These are phyloP conservation scores for Alauda arvensis DNA, from an alignment of 2,797 vertebrate species.

Conservation along the genomic window DNA sequence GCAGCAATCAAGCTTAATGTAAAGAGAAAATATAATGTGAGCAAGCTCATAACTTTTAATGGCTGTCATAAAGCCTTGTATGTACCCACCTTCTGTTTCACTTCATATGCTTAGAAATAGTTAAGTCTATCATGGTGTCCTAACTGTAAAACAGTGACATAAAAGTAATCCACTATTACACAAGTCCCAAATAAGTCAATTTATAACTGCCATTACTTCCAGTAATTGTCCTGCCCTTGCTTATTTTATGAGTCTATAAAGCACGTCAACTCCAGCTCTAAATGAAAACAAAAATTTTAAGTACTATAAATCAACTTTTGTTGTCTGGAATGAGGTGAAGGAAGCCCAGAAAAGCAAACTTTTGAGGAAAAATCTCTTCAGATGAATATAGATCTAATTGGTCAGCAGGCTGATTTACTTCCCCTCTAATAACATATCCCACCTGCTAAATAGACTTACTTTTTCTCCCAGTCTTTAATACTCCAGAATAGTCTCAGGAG, in stretches of 20 bases:
- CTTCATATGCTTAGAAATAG: not conserved
- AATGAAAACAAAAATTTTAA: not conserved
- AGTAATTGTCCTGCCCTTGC: not conserved
- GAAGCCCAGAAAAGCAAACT: not conserved
- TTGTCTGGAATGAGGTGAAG: not conserved
- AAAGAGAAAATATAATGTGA: not conserved
- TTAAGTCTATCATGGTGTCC: not conserved
- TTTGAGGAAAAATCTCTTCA: not conserved
- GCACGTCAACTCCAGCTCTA: not conserved
- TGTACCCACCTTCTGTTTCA: not conserved
- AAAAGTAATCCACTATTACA: conserved; percentile 10
- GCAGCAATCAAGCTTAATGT: not conserved
- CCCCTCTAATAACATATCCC: not conserved
- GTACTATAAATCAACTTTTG: not conserved
- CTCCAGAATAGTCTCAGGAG: not conserved
- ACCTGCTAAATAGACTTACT: fast-evolving
- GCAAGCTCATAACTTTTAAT: not conserved
- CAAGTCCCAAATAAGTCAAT: not conserved
- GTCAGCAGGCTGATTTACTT: not conserved
- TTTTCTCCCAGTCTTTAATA: not conserved
- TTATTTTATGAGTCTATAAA: conserved; percentile 11
- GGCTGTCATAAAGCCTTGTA: not conserved
- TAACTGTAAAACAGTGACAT: not conserved
- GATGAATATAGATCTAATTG: not conserved
- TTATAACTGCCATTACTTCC: not conserved